These are phyloP conservation scores for Platerodrilus igneus DNA, from an alignment of 2,888 invertebrate genomes.

Conservation along the genomic window DNA sequence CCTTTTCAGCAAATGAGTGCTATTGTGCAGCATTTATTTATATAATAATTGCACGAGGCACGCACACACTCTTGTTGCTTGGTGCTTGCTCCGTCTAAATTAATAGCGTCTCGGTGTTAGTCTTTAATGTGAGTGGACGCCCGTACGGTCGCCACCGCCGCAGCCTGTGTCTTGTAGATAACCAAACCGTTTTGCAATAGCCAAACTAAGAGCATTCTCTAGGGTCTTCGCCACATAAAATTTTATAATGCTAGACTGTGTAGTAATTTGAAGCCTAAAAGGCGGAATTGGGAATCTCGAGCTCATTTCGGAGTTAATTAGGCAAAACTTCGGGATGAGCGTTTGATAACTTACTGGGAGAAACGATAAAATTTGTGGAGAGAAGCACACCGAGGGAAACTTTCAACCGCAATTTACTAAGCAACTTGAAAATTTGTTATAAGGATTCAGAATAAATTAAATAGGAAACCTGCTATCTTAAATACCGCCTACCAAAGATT, in stretches of 20 bases:
- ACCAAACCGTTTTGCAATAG: constrained; percentile 16
- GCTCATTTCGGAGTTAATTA: constrained; percentile 45
- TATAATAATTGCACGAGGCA: constrained; percentile 23
- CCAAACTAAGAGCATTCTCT: constrained; percentile 5
- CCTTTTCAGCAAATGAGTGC: constrained; percentile 12
- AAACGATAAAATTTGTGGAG: constrained; percentile 41
- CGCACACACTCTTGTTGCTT: constrained; percentile 10
- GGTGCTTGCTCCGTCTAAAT: background rate
- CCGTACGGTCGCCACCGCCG: no score
- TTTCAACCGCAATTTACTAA: constrained; percentile 44
- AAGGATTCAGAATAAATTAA: constrained; percentile 44
- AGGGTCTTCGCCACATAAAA: constrained; percentile 19
- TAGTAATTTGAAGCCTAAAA: constrained; percentile 29
- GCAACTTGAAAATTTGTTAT: constrained; percentile 44
- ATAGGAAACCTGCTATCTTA: constrained; percentile 32
- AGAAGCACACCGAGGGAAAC: constrained; percentile 35
- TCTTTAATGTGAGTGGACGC: constrained; percentile 17
- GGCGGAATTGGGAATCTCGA: constrained; percentile 33
- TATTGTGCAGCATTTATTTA: constrained; percentile 22
- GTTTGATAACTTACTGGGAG: constrained; percentile 41
- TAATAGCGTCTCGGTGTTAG: constrained; percentile 13
- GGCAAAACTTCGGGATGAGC: constrained; percentile 40
- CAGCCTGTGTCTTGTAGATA: constrained; percentile 26
- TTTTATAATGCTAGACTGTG: constrained; percentile 22
- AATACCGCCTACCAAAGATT: constrained; percentile 27